phyloP scores from a whole-genome alignment of 2,888 invertebrate genomes.

The Meloe dianella region DNA sequence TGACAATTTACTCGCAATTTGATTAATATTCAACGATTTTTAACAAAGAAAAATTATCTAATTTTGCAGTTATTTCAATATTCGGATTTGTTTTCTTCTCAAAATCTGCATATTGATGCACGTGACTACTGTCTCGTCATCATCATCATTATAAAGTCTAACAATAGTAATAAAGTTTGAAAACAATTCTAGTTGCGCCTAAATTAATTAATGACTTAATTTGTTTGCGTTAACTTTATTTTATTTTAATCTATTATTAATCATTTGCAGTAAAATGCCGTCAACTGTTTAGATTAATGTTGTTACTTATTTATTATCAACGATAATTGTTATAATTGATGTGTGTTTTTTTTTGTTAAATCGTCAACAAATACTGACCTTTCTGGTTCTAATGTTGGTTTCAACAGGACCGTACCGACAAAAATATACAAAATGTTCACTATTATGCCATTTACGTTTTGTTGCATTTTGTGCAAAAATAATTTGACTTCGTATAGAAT shows the following conservation, averaged over 20 bases:
- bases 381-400: conserved; percentile 63
- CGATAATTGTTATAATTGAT: too few species aligned
- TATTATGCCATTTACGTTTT: conserved; percentile 72
- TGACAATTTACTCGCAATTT: not conserved
- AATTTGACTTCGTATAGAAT: conserved; percentile 72
- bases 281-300: not conserved
- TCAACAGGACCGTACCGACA: conserved; percentile 67
- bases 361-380: conserved; percentile 69
- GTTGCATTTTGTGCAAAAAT: conserved; percentile 64
- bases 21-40: not conserved
- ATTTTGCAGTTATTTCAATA: not conserved
- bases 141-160: not conserved
- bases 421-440: conserved; percentile 73
- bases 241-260: not conserved
- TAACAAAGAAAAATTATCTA: not conserved
- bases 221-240: not conserved
- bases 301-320: too few species aligned
- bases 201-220: not conserved
- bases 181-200: not conserved
- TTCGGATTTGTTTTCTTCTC: not conserved
- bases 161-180: not conserved
- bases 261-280: not conserved
- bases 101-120: not conserved
- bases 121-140: not conserved
- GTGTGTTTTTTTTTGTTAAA: too few species aligned